Evolutionary conservation across 2,113 vertebrate species (phyloP).

Genomic region (Anarhynchus alexandrinus): DNA sequence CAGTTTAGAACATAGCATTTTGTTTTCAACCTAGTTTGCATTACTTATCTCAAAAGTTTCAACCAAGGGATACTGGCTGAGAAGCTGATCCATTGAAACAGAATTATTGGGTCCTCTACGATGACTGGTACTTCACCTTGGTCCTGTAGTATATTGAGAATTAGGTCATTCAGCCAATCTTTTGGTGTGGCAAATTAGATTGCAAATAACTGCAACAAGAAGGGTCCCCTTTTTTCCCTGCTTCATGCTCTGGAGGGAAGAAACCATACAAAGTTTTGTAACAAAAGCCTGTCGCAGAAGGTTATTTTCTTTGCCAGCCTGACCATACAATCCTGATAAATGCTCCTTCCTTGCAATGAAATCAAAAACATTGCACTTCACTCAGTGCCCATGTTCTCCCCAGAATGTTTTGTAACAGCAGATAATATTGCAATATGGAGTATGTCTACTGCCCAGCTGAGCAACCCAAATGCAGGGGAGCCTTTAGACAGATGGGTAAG

Average conservation of each 20-base stretch:
- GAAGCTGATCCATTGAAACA: constrained; percentile 81
- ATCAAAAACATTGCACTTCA: fast-evolving
- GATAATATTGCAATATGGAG: background rate
- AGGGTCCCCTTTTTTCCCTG: background rate
- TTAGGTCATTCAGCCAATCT: constrained; percentile 76
- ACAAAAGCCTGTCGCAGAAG: background rate
- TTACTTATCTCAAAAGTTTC: constrained; percentile 79
- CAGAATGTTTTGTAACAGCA: background rate
- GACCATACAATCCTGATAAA: background rate
- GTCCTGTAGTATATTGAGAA: constrained; percentile 78
- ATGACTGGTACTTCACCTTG: constrained; percentile 83
- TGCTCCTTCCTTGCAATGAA: background rate
- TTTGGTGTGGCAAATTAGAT: constrained; percentile 77
- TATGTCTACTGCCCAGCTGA: background rate
- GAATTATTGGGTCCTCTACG: constrained; percentile 79
- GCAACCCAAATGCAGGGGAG: background rate
- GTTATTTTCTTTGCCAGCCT: background rate
- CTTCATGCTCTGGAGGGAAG: background rate
- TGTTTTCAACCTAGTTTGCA: constrained; percentile 59
- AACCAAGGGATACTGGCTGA: constrained; percentile 71
- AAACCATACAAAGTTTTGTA: background rate
- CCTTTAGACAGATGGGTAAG: fast-evolving
- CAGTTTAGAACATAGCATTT: constrained; percentile 16
- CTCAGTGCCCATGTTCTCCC: background rate
- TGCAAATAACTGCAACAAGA: constrained; percentile 68